Percentiles rank a stretch among this genome's conserved stretches.
Evolutionary conservation across 2,888 invertebrate species (phyloP).

Genomic region (Chironomus tentans): DNA sequence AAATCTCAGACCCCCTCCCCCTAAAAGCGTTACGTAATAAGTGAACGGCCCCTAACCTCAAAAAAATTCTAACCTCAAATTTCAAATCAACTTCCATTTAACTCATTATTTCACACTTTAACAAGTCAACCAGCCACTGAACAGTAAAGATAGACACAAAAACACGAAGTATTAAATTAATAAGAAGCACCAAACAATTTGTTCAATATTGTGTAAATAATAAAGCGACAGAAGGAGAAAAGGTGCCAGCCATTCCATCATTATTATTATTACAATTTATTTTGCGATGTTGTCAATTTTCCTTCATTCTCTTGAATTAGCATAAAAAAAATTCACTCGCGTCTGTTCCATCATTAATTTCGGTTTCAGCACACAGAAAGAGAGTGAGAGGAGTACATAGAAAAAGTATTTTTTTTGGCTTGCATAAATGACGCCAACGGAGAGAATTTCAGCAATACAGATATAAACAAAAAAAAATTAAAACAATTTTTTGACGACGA

Average conservation of each 20-base stretch:
- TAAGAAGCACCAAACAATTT: too few species aligned
- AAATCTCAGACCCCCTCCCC: too few species aligned
- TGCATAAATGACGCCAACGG: slow-evolving; percentile 3
- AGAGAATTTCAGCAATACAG: neutral
- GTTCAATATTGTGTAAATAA: too few species aligned
- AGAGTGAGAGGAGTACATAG: neutral
- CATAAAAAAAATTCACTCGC: neutral
- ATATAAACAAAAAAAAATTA: neutral
- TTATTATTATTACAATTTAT: neutral
- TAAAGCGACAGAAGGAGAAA: neutral
- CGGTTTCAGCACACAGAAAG: neutral
- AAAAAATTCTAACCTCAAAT: too few species aligned
- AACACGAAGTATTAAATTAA: neutral
- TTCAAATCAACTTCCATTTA: too few species aligned
- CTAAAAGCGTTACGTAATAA: too few species aligned
- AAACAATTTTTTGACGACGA: neutral
- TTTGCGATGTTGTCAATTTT: slow-evolving; percentile 5
- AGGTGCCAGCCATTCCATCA: neutral
- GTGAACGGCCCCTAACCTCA: too few species aligned
- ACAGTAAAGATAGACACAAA: neutral
- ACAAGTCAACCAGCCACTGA: too few species aligned
- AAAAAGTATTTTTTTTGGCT: neutral
- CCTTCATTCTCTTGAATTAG: neutral
- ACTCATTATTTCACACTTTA: too few species aligned
- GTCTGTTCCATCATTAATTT: neutral